Evolutionary conservation across 1,140 invertebrate genomes (phyloP).

Genomic region (Lepidotrigona ventralis): DNA sequence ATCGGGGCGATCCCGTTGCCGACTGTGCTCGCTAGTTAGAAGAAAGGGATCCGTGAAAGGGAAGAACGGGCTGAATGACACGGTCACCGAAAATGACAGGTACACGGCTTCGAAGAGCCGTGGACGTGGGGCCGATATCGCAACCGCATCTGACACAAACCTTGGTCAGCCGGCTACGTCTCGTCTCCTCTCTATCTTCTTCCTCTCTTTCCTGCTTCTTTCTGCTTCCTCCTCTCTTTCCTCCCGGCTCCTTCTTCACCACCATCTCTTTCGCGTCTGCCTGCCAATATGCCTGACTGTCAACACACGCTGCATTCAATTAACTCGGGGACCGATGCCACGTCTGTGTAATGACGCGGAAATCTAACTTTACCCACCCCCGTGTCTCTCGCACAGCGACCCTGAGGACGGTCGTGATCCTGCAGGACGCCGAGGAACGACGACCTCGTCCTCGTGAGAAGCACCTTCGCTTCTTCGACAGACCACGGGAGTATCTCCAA

Average conservation of each 20-base stretch:
- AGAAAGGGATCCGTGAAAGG: constrained; percentile 58
- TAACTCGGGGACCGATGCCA: constrained; percentile 71
- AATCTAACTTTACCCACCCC: constrained; percentile 69
- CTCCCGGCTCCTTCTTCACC: constrained; percentile 1
- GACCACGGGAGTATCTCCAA: not conserved
- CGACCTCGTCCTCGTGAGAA: constrained; percentile 4
- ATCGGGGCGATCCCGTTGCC: constrained; percentile 53
- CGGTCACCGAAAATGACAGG: constrained; percentile 80
- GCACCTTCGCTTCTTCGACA: not conserved
- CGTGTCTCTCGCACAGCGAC: constrained; percentile 21
- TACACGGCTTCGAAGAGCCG: constrained; percentile 75
- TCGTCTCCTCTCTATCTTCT: constrained; percentile 45
- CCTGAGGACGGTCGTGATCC: not conserved
- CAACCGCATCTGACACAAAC: constrained; percentile 78
- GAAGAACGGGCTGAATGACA: constrained; percentile 71
- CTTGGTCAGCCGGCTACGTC: constrained; percentile 69
- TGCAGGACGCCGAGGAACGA: not conserved
- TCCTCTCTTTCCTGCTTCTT: not conserved
- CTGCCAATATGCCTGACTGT: constrained; percentile 79
- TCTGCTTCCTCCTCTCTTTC: not conserved
- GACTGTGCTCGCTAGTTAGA: constrained; percentile 55
- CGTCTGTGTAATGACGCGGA: constrained; percentile 77
- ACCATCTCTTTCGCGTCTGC: constrained; percentile 60
- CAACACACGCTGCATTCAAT: constrained; percentile 80
- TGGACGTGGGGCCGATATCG: constrained; percentile 74